phyloP scores from a whole-genome alignment of 2,113 vertebrate species.

The Acanthisitta chloris region DNA sequence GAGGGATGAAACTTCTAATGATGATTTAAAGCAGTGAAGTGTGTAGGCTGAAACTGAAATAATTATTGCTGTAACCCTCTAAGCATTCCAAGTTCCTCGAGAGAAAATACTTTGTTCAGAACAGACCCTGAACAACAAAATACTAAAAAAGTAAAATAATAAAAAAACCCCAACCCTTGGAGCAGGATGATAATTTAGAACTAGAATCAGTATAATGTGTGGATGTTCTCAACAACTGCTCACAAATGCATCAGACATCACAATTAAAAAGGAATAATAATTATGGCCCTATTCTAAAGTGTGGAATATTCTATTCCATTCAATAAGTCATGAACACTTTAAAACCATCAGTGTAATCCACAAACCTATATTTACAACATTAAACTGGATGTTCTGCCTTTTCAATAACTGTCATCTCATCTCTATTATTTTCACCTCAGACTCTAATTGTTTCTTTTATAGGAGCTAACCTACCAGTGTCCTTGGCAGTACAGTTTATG shows the following conservation, averaged over 20 bases:
- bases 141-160: slow-evolving; percentile 46
- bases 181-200: slow-evolving; percentile 52
- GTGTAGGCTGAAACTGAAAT: slow-evolving; percentile 69
- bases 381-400: slow-evolving; percentile 57
- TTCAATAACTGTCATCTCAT: slow-evolving; percentile 64
- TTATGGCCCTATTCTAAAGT: slow-evolving; percentile 49
- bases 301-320: slow-evolving; percentile 57
- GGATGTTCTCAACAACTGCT: slow-evolving; percentile 53
- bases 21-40: slow-evolving; percentile 69
- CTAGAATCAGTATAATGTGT: slow-evolving; percentile 39
- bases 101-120: slow-evolving; percentile 63
- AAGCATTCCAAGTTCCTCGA: slow-evolving; percentile 60
- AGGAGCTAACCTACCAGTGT: slow-evolving; percentile 56
- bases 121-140: slow-evolving; percentile 61
- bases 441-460: slow-evolving; percentile 73
- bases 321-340: slow-evolving; percentile 60
- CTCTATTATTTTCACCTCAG: slow-evolving; percentile 66
- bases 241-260: slow-evolving; percentile 63
- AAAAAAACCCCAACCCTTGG: not conserved
- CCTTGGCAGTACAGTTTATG: slow-evolving; percentile 63
- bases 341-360: slow-evolving; percentile 58
- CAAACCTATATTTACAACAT: slow-evolving; percentile 63
- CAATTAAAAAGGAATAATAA: slow-evolving; percentile 62
- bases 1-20: slow-evolving; percentile 68
- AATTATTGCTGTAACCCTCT: slow-evolving; percentile 67